These are phyloP conservation scores for Lethenteron camtschaticum DNA, from an alignment of 2,113 vertebrate species.

Conservation along the genomic window DNA sequence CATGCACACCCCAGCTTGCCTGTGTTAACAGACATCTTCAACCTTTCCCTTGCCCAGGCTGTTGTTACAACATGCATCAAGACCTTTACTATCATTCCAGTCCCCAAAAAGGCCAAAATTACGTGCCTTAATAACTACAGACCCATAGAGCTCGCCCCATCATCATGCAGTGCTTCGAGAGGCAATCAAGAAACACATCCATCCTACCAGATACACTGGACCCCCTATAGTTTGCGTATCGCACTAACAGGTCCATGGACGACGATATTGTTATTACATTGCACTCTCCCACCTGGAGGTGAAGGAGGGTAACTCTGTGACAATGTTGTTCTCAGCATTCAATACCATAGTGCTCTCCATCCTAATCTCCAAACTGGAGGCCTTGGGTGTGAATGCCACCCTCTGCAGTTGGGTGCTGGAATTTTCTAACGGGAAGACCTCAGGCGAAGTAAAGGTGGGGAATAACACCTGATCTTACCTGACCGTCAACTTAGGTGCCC, in stretches of 20 bases:
- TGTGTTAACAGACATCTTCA: slow-evolving; percentile 2
- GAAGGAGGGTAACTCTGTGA: neutral
- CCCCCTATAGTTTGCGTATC: neutral
- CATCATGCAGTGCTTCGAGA: neutral
- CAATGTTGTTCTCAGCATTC: neutral
- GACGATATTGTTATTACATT: no score
- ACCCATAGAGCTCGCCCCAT: neutral
- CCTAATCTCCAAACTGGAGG: neutral
- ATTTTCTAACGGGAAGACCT: neutral
- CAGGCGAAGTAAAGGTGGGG: neutral
- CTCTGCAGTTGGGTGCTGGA: neutral
- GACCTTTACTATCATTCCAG: neutral
- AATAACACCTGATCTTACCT: neutral
- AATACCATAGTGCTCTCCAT: neutral
- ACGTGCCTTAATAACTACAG: neutral
- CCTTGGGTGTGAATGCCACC: neutral
- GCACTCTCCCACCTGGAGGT: neutral
- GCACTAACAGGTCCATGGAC: no score
- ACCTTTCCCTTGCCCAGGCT: neutral
- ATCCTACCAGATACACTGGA: neutral
- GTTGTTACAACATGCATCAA: neutral
- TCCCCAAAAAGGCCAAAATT: neutral
- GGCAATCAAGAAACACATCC: neutral
- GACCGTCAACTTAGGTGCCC: neutral
- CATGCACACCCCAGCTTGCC: neutral